Evolutionary conservation across 1,140 invertebrate species (phyloP), one percentile per base, ranked within the genome.

Genomic region (Hylaeus volcanicus): DNA sequence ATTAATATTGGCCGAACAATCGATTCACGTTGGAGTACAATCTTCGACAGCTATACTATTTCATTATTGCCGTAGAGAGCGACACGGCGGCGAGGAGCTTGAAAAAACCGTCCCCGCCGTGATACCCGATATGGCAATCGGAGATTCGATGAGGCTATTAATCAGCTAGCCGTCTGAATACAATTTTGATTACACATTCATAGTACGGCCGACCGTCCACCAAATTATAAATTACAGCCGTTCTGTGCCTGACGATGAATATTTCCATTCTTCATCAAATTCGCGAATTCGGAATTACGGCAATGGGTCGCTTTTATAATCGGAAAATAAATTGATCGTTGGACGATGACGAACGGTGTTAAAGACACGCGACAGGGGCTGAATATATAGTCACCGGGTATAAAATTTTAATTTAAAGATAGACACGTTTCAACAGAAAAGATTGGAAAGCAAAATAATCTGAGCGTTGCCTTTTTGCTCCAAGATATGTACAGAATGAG

Each of bases 141-240:
- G 68, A 51, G 39, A 72, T 78, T 78, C 68, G 56, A 78, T 63
- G 15, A 61, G 58, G 15, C 45, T 8, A 53, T 78, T 78, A 55
- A 78, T 78, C 68, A 71, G 39, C 5, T 9, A 48, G 1, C 48
- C 14, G 53, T 8, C 41, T 68, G 68, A 78, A 78, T 78, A 71
- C 58, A 71, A 63, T 64, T 78, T 68, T 72, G 56, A 72, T 78
- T 51, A 70, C 76, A 37, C n/a, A 72, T 78, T 71, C 58, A 43
- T 14, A 14, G 3, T 8, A 41, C n/a, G 45, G 56, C 43, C 26
- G 11, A 41, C 12, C 37, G 43, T 69, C 14, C 11, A 14, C 9
- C 37, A 61, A 71, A 78, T 78, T 71, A 43, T 63, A 58, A 72
- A 53, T 72, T 45, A 53, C 45, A 68, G 8, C 45, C n/a, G 9